Evolutionary conservation across 2,888 invertebrate genomes (phyloP).

Genomic region (Stramonita haemastoma): DNA sequence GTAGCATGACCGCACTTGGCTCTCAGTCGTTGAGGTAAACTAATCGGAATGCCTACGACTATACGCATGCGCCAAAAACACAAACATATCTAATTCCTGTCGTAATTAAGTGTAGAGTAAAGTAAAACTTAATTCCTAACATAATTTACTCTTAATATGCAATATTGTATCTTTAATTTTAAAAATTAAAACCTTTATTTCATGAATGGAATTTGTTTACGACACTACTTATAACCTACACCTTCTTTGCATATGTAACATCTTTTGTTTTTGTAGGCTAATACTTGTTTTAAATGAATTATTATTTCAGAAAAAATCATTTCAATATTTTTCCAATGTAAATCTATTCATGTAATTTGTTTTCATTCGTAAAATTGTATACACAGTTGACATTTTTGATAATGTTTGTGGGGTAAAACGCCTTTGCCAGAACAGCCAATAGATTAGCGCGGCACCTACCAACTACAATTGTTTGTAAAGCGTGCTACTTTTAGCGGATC

Average conservation of each 20-base stretch:
- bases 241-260: not conserved
- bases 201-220: not conserved
- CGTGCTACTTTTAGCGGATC: not conserved
- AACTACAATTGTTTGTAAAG: conserved; percentile 32
- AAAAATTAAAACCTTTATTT: not conserved
- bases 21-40: conserved; percentile 44
- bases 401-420: not conserved
- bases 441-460: conserved; percentile 36
- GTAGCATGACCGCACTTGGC: not conserved
- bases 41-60: conserved; percentile 54
- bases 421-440: conserved; percentile 24
- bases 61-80: conserved; percentile 52
- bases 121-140: not conserved
- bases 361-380: not conserved
- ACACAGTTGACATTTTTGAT: no score
- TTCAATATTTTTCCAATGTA: not conserved
- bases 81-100: conserved; percentile 24
- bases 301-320: not conserved
- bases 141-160: no score
- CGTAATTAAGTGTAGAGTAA: not conserved
- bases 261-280: no score
- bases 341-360: not conserved
- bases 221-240: not conserved
- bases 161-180: not conserved
- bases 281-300: no score